Evolutionary conservation across 2,113 vertebrate genomes (phyloP).

Genomic region (Cathartes aura): DNA sequence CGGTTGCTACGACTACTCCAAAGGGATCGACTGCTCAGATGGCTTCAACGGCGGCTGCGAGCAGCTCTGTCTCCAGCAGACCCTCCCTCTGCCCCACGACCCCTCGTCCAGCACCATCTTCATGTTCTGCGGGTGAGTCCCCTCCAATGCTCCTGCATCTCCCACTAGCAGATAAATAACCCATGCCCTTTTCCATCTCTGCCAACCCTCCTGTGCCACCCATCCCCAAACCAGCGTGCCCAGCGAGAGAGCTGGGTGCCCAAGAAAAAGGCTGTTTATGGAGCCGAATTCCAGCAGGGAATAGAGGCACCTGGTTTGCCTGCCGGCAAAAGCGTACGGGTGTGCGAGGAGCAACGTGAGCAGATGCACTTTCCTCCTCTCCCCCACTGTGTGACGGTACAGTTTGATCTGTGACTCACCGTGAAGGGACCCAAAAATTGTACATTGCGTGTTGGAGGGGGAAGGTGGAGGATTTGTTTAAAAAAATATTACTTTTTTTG

Average conservation of each 20-base stretch:
- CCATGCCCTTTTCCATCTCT: not conserved
- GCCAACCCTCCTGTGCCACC: not conserved
- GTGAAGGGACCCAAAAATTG: not conserved
- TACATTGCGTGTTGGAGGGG: not conserved
- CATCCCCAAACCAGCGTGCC: rapidly evolving
- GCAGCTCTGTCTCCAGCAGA: constrained; percentile 96
- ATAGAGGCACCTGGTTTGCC: not conserved
- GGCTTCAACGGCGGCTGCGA: constrained; percentile 97
- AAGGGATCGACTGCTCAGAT: constrained; percentile 96
- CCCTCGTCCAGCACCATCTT: constrained; percentile 92
- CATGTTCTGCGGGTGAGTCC: constrained; percentile 98
- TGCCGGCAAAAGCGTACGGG: rapidly evolving
- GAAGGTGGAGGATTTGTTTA: constrained; percentile 1
- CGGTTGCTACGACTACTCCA: constrained; percentile 95
- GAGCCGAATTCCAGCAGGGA: not conserved
- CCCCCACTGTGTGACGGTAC: not conserved
- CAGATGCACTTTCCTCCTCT: constrained; percentile 41
- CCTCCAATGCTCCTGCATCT: rapidly evolving
- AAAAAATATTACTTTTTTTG: not conserved
- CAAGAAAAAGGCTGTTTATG: not conserved
- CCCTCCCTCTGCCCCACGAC: constrained; percentile 88
- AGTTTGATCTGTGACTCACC: constrained; percentile 19
- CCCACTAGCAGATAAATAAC: rapidly evolving
- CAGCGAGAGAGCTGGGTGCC: not conserved
- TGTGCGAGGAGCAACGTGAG: not conserved